phyloP scores from a whole-genome alignment of 2,797 vertebrate genomes.

The Myotis myotis region DNA sequence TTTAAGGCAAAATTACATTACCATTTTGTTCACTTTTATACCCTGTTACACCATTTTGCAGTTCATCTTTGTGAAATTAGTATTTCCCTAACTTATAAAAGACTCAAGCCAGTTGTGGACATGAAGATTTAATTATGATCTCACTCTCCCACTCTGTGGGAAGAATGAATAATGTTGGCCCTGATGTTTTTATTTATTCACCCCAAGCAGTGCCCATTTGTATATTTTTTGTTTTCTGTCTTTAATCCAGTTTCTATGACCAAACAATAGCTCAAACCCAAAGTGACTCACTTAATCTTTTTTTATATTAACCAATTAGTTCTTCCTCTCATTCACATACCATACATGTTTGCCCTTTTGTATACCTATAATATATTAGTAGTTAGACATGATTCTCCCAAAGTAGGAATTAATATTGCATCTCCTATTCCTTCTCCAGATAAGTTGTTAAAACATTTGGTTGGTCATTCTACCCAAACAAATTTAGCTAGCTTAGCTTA shows the following conservation, averaged over 20 bases:
- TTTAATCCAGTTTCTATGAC: background rate
- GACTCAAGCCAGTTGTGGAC: background rate
- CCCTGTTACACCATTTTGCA: background rate
- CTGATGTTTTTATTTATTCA: background rate
- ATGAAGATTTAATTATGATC: background rate
- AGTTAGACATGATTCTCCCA: background rate
- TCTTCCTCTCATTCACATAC: background rate
- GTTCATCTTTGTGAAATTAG: conserved; percentile 20
- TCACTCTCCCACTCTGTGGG: background rate
- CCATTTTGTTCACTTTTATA: background rate
- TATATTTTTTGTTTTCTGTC: background rate
- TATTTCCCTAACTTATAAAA: background rate
- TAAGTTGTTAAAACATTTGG: background rate
- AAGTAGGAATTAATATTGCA: background rate
- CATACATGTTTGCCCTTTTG: background rate
- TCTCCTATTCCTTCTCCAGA: background rate
- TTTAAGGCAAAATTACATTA: background rate
- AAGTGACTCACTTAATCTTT: conserved; percentile 22
- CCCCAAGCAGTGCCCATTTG: background rate
- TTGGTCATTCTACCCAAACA: background rate
- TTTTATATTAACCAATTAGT: background rate
- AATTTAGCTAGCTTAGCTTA: background rate
- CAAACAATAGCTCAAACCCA: background rate
- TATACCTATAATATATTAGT: background rate
- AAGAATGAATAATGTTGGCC: conserved; percentile 11